A percentile compares a stretch with the other conserved stretches of the same genome.
Evolutionary conservation across 2,113 vertebrate genomes (phyloP).

Genomic region (Lycaon pictus): DNA sequence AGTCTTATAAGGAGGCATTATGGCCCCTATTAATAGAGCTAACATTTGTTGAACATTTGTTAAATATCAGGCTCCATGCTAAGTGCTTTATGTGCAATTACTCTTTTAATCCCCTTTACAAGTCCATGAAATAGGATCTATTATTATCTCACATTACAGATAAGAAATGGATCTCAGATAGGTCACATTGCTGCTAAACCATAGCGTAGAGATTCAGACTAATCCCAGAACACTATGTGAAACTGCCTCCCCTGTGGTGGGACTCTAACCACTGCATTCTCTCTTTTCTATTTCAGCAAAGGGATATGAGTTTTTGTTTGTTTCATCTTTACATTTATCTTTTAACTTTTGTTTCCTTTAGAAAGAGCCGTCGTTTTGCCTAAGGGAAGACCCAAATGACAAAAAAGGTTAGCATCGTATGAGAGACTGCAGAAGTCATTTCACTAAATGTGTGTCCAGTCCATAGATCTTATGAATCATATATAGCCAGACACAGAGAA

Average conservation of each 20-base stretch:
- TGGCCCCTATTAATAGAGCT: neutral
- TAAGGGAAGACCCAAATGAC: neutral
- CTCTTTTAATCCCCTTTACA: neutral
- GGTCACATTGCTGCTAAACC: neutral
- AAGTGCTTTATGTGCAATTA: neutral
- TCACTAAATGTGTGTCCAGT: neutral
- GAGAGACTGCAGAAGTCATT: neutral
- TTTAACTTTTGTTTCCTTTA: neutral
- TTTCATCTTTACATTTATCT: neutral
- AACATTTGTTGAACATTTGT: constrained; percentile 17
- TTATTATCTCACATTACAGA: neutral
- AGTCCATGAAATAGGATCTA: neutral
- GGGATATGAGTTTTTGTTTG: too few species aligned
- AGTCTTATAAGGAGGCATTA: neutral
- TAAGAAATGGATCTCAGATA: neutral
- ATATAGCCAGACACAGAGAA: neutral
- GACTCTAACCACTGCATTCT: neutral
- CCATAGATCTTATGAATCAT: neutral
- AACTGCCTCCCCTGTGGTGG: neutral
- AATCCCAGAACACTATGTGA: neutral
- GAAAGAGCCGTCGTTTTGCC: neutral
- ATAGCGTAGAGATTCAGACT: neutral
- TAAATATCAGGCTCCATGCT: constrained; percentile 5
- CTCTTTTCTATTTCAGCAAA: neutral
- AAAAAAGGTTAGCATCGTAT: neutral